Percentiles rank a stretch among this genome's conserved stretches.
phyloP scores from a whole-genome alignment of 2,113 vertebrate genomes.

The Sus scrofa region DNA sequence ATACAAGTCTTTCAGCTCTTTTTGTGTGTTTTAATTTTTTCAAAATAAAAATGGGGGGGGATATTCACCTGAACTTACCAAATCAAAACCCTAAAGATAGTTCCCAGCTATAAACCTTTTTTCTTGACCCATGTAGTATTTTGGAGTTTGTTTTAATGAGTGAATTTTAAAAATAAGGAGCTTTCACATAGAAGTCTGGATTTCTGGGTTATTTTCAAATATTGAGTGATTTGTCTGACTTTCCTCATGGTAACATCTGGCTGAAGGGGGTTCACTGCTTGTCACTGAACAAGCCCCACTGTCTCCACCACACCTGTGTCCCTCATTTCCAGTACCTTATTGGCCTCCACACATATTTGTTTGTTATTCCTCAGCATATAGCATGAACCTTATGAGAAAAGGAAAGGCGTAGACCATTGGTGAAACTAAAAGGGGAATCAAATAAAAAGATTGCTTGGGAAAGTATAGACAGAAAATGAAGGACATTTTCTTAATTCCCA shows the following conservation, averaged over 20 bases:
- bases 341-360: not conserved
- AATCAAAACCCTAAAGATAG: not conserved
- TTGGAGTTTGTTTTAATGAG: not conserved
- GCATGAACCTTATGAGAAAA: not conserved
- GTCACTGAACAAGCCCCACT: not conserved
- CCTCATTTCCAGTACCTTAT: not conserved
- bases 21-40: not conserved
- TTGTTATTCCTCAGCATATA: not conserved
- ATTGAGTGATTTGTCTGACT: not conserved
- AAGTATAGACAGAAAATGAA: constrained; percentile 8
- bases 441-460: not conserved
- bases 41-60: not conserved
- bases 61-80: not conserved
- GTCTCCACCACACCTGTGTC: not conserved
- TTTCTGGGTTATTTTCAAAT: not conserved
- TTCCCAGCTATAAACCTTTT: not conserved
- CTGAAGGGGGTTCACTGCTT: not conserved
- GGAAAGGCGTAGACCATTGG: not conserved
- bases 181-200: not conserved
- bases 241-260: not conserved
- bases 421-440: not conserved
- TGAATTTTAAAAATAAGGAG: not conserved
- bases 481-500: not conserved
- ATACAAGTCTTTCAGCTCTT: not conserved
- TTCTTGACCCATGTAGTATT: not conserved